Conservation (phyloP, 1,140 invertebrate genomes). For the Globodera rostochiensis region DNA sequence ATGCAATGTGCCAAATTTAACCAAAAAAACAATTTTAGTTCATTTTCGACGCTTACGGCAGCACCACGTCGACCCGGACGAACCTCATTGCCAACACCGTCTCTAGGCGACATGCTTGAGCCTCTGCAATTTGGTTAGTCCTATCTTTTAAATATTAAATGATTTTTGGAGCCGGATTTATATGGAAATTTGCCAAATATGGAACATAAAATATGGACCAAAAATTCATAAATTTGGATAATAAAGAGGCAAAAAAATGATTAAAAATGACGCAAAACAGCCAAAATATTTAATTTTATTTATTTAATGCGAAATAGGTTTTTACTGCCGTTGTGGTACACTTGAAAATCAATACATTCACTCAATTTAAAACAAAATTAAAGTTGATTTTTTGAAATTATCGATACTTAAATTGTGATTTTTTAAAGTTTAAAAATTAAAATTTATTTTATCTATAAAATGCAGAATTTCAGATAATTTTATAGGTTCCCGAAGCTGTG, state of each 20-base stretch:
- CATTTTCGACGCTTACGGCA: background rate
- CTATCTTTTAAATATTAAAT: background rate
- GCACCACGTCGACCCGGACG: background rate
- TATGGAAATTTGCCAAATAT: no score
- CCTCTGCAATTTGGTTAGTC: background rate
- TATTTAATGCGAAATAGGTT: no score
- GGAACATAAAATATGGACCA: no score
- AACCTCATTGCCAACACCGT: background rate
- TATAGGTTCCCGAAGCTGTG: slow-evolving; percentile 4
- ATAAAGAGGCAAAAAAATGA: no score
- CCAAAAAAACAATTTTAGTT: background rate
- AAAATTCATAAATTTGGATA: no score
- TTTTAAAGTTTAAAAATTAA: background rate
- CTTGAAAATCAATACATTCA: no score
- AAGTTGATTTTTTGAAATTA: background rate
- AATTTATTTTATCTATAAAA: background rate
- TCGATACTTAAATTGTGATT: background rate
- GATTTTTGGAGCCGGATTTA: no score
- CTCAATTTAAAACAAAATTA: background rate
- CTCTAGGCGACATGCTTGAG: background rate
- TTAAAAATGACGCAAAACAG: no score
- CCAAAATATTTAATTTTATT: no score
- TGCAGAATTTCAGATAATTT: slow-evolving; percentile 3
- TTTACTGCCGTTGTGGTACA: no score
- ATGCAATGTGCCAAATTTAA: background rate